These are phyloP conservation scores for Mimas tiliae DNA, from an alignment of 2,888 invertebrate species.

Conservation along the genomic window DNA sequence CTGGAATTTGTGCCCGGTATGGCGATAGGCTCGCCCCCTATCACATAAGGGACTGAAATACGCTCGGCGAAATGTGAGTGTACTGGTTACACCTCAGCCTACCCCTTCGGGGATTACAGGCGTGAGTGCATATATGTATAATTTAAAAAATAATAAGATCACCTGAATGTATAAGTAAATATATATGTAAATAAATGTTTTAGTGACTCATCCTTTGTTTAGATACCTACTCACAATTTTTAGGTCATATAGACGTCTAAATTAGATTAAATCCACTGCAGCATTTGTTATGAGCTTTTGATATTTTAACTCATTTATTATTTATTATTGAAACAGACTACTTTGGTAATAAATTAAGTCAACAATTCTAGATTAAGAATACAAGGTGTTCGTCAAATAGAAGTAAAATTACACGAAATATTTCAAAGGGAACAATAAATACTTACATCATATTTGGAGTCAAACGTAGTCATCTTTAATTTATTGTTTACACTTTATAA, in stretches of 20 bases:
- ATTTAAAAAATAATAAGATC: too few relatives aligned
- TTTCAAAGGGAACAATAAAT: background rate
- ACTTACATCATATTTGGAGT: slow-evolving; percentile 85
- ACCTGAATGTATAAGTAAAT: too few relatives aligned
- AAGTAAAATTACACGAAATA: background rate
- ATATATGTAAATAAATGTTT: background rate
- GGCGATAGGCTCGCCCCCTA: too few relatives aligned
- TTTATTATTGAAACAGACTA: background rate
- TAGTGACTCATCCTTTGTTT: slow-evolving; percentile 8
- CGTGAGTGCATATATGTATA: too few relatives aligned
- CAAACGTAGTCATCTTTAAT: slow-evolving; percentile 70
- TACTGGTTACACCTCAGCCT: too few relatives aligned
- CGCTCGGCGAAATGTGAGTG: too few relatives aligned
- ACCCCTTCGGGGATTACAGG: too few relatives aligned
- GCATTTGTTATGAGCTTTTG: background rate
- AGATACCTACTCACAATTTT: background rate
- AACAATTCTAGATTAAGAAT: background rate
- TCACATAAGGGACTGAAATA: too few relatives aligned
- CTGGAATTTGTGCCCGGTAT: too few relatives aligned
- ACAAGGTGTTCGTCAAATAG: background rate
- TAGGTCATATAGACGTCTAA: background rate
- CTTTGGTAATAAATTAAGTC: background rate
- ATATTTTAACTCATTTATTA: background rate
- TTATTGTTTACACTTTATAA: slow-evolving; percentile 34
- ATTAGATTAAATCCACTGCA: background rate